phyloP scores from a whole-genome alignment of 2,888 invertebrate genomes.

The Meta bourneti region DNA sequence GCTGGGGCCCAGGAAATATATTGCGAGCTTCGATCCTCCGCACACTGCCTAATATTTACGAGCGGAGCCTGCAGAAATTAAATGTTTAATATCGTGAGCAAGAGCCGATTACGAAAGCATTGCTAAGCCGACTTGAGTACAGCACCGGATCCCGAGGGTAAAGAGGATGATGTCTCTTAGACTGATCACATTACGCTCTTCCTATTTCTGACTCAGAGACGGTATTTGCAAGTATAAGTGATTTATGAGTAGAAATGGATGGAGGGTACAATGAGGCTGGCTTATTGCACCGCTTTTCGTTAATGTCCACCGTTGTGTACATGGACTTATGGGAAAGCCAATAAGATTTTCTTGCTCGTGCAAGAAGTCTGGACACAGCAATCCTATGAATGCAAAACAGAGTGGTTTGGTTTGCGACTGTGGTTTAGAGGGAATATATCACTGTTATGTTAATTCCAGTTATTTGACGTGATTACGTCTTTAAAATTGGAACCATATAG shows the following conservation, averaged over 20 bases:
- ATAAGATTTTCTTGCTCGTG: not conserved
- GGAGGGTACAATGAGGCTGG: not conserved
- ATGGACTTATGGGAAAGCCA: not conserved
- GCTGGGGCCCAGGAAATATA: not conserved
- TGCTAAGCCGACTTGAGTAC: not conserved
- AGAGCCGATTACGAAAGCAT: constrained; percentile 20
- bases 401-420: no score
- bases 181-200: not conserved
- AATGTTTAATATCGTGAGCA: constrained; percentile 14
- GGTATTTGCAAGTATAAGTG: constrained; percentile 1
- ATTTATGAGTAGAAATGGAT: not conserved
- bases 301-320: not conserved
- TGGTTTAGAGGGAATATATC: no score
- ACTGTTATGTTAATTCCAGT: no score
- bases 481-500: no score
- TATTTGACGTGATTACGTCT: no score
- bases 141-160: not conserved
- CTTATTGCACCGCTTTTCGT: not conserved
- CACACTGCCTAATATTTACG: not conserved
- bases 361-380: not conserved
- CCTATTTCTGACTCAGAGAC: not conserved
- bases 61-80: constrained; percentile 12
- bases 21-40: not conserved
- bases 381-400: no score
- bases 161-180: not conserved